phyloP scores from a whole-genome alignment of 2,888 invertebrate genomes.

The Hybos culiciformis region DNA sequence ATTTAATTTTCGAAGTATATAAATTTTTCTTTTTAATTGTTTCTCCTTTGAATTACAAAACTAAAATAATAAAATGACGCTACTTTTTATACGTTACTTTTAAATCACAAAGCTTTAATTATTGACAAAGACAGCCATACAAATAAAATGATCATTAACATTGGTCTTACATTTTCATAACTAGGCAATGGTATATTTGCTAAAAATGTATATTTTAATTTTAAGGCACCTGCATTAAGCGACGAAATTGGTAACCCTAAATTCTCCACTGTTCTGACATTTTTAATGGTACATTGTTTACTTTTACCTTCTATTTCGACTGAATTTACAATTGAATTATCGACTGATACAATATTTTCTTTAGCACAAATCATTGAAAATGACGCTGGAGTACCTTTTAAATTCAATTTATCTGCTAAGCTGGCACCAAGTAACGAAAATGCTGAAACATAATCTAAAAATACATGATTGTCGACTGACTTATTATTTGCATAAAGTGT shows the following conservation, averaged over 20 bases:
- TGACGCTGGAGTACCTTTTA: constrained; percentile 10
- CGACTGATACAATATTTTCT: constrained; percentile 8
- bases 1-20: no score
- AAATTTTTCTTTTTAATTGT: no score
- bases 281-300: constrained; percentile 7
- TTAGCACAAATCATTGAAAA: constrained; percentile 14
- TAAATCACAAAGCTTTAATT: no score
- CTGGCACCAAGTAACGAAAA: constrained; percentile 10
- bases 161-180: constrained; percentile 2
- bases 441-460: constrained; percentile 14
- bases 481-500: constrained; percentile 5
- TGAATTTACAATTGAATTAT: constrained; percentile 8
- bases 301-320: constrained; percentile 10
- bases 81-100: no score
- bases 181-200: constrained; percentile 4
- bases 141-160: constrained; percentile 5
- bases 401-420: constrained; percentile 8
- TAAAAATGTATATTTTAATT: background rate
- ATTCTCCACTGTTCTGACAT: constrained; percentile 12
- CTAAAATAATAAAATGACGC: no score
- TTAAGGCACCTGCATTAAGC: constrained; percentile 2
- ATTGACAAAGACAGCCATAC: no score
- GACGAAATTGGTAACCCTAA: no score
- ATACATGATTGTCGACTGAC: constrained; percentile 3
- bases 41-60: no score